These are phyloP conservation scores for Timema podura DNA, from an alignment of 2,888 invertebrate species.

Conservation along the genomic window DNA sequence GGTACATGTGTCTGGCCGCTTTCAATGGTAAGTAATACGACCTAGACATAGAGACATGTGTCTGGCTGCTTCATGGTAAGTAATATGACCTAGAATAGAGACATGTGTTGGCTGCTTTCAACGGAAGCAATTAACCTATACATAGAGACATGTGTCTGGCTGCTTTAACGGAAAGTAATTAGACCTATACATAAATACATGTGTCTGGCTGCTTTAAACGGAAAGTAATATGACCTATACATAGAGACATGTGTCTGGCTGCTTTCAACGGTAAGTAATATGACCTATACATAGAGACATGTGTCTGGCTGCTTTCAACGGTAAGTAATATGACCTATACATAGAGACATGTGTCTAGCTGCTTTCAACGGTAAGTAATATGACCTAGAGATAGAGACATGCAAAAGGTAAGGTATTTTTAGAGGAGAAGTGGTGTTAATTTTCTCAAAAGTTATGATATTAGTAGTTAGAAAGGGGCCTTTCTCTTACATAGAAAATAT, in stretches of 20 bases:
- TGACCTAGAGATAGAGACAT: too few species aligned
- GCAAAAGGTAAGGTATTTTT: too few species aligned
- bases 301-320: slow-evolving; percentile 15
- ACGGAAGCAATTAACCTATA: too few species aligned
- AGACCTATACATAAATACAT: not conserved
- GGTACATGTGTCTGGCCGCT: slow-evolving; percentile 4
- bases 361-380: slow-evolving; percentile 15
- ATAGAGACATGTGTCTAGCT: slow-evolving; percentile 5
- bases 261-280: slow-evolving; percentile 15
- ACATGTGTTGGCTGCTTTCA: too few species aligned
- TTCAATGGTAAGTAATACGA: slow-evolving; percentile 13
- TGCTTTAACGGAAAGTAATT: slow-evolving; percentile 11
- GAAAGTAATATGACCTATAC: not conserved
- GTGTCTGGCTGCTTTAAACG: slow-evolving; percentile 15
- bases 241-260: slow-evolving; percentile 5
- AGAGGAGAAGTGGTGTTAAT: too few species aligned
- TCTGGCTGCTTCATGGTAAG: too few species aligned
- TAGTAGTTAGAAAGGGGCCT: too few species aligned
- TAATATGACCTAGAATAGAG: too few species aligned
- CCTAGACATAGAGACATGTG: too few species aligned
- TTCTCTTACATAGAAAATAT: too few species aligned
- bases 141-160: slow-evolving; percentile 14
- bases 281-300: not conserved
- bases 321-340: not conserved
- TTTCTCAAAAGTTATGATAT: too few species aligned